A percentile compares a stretch with the other conserved stretches of the same genome.
Evolutionary conservation across 2,797 vertebrate genomes (phyloP).

Genomic region (Crocodylus rhombifer): DNA sequence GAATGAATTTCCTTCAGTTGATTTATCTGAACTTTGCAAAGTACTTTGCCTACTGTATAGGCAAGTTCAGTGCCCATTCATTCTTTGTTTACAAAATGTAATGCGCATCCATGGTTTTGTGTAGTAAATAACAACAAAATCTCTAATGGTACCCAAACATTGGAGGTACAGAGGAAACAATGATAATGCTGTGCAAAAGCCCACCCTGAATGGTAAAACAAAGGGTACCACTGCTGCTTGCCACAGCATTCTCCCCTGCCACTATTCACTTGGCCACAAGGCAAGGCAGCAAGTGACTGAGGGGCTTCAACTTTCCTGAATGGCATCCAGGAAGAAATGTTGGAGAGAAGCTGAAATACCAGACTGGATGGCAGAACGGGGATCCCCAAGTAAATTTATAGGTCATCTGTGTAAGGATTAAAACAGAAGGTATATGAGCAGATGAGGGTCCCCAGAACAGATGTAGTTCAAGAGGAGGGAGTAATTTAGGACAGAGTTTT

Average conservation of each 20-base stretch:
- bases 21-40: no score
- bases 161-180: not conserved
- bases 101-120: not conserved
- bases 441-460: not conserved
- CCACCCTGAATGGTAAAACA: not conserved
- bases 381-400: not conserved
- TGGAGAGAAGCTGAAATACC: rapidly evolving
- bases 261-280: not conserved
- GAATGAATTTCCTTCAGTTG: no score
- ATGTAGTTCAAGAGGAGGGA: not conserved
- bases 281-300: not conserved
- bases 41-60: no score
- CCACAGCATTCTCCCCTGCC: not conserved
- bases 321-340: not conserved
- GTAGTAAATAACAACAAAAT: not conserved
- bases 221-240: not conserved
- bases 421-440: not conserved
- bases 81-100: not conserved
- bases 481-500: not conserved
- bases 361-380: not conserved
- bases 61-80: not conserved
- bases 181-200: not conserved
- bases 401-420: not conserved
- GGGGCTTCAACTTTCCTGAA: not conserved
- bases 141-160: not conserved